phyloP scores from a whole-genome alignment of 2,113 vertebrate genomes.

The Stercorarius parasiticus region DNA sequence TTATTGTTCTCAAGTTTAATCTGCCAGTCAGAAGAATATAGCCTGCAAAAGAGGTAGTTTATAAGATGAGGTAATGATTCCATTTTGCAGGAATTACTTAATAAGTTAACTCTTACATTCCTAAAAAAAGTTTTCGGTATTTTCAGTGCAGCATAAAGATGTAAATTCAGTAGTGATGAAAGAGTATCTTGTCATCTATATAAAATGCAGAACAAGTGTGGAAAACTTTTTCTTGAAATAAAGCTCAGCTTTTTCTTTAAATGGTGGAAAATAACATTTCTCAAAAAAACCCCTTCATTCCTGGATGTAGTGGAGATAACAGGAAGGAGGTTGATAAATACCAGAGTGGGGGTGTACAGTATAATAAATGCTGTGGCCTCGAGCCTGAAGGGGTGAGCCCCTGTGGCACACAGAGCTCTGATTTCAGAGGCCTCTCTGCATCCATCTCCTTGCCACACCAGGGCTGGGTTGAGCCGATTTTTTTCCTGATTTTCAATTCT shows the following conservation, averaged over 20 bases:
- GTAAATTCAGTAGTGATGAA: not conserved
- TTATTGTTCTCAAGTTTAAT: conserved; percentile 52
- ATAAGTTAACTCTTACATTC: not conserved
- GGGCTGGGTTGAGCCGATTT: fast-evolving
- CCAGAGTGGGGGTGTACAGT: not conserved
- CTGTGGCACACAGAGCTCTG: not conserved
- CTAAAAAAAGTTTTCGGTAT: not conserved
- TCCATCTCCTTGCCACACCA: not conserved
- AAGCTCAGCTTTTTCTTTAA: not conserved
- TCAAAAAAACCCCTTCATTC: not conserved
- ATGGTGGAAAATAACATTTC: not conserved
- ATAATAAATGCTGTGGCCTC: not conserved
- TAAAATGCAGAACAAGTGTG: not conserved
- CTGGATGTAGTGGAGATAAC: not conserved
- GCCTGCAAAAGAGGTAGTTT: conserved; percentile 11
- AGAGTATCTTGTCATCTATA: not conserved
- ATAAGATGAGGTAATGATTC: not conserved
- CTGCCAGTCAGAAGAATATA: not conserved
- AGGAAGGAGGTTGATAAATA: not conserved
- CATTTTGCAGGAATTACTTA: not conserved
- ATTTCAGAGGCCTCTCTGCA: not conserved
- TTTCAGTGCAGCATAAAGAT: not conserved
- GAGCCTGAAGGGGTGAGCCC: not conserved
- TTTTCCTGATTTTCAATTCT: not conserved
- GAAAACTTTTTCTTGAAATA: not conserved